Evolutionary conservation across 1,140 invertebrate species (phyloP).

Genomic region (Sesamia nonagrioides): DNA sequence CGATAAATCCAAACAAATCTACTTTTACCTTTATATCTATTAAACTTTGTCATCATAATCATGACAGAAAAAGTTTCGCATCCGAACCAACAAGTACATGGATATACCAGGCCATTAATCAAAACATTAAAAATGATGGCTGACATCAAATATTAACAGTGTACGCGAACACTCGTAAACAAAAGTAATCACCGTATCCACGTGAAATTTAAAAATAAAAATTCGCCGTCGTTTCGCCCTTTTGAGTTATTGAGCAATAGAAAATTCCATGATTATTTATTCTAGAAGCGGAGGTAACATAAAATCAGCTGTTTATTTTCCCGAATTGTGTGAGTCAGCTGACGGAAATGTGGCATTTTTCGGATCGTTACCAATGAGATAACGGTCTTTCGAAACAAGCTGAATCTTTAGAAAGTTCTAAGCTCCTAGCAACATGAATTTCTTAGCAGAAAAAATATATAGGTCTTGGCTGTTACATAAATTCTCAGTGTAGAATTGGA

Average conservation of each 20-base stretch:
- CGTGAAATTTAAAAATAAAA: conserved; percentile 62
- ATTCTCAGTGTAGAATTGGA: conserved; percentile 27
- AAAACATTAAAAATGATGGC: conserved; percentile 43
- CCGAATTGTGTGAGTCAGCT: conserved; percentile 38
- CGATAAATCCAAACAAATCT: background rate
- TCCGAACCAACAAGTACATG: background rate
- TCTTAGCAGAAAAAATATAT: background rate
- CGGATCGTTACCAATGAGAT: conserved; percentile 3
- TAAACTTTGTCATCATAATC: background rate
- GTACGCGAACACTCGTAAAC: conserved; percentile 39
- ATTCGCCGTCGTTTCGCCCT: conserved; percentile 57
- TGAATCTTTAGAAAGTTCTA: background rate
- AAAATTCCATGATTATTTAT: conserved; percentile 44
- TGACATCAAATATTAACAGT: conserved; percentile 24
- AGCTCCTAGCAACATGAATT: conserved; percentile 6
- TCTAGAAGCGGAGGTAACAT: conserved; percentile 29
- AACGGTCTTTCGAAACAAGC: background rate
- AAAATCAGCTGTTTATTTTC: conserved; percentile 33
- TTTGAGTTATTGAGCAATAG: conserved; percentile 56
- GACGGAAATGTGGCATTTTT: conserved; percentile 19
- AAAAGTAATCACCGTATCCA: conserved; percentile 36
- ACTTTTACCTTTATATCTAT: background rate
- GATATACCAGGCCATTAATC: conserved; percentile 26
- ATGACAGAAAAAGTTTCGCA: conserved; percentile 2
- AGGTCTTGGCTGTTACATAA: conserved; percentile 32